Evolutionary conservation across 2,113 vertebrate species (phyloP), one percentile per base, ranked within the genome.

Genomic region (Phalacrocorax carbo): DNA sequence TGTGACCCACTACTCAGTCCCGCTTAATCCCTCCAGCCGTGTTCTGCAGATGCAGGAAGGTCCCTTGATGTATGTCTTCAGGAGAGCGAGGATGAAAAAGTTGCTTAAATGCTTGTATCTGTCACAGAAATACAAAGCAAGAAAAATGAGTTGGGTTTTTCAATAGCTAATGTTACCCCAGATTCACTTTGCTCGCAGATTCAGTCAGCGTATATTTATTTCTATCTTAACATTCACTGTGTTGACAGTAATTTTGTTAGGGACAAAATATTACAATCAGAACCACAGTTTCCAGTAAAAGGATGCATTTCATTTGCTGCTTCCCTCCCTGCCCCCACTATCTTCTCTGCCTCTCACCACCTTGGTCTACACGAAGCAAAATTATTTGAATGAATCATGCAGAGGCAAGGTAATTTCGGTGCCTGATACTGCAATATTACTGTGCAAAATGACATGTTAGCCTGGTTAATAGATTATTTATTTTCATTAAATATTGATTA

Each of bases 401-500:
- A 48, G 75, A 55, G 66, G 70, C 32, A 79, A 90, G 79, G 66
- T 71, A 79, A 70, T 54, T 93, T 64, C 64, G 51, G 69, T 60
- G 82, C 69, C 82, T 54, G 65, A 22, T 80, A 46, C 69, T 38
- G 57, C 57, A 77, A 61, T 65, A 61, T 89, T 76, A 18, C 78
- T 32, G 52, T 34, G 82, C 87, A 73, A 85, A 82, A 84, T 21
- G 62, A n/a, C 87, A n/a, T 2, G 51, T 27, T 29, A 82, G 23
- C 78, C 73, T 22, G 55, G 32, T 84, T 77, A 86, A 93, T 93
- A 11, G 90, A 93, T 96, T 89, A 88, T 94, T 95, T 95, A 90
- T 96, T 95, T 42, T 2, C 83, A 94, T 96, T 83, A 95, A 96
- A 84, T 86, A 96, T 94, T 93, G 94, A 95, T 92, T 82, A 84